Evolutionary conservation across 2,113 vertebrate genomes (phyloP).

Genomic region (Chaetodon auriga): DNA sequence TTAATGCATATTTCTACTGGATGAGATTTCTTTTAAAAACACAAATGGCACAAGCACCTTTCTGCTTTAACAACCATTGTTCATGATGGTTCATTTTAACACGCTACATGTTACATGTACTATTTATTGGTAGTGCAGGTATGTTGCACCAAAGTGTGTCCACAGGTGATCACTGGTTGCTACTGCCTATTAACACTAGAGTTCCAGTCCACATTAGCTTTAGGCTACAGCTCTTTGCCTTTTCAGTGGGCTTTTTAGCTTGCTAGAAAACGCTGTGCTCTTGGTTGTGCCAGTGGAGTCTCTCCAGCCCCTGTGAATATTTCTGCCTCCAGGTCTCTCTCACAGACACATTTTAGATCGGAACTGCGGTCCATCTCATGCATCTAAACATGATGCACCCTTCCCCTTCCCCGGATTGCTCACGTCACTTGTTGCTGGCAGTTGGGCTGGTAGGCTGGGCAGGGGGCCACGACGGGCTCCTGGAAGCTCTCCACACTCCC

Average conservation of each 20-base stretch:
- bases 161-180: not conserved
- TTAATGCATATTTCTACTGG: not conserved
- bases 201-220: not conserved
- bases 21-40: not conserved
- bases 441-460: slow-evolving; percentile 89
- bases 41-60: too few species aligned
- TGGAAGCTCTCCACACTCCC: slow-evolving; percentile 91
- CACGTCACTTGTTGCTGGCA: slow-evolving; percentile 87
- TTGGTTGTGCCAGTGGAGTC: slow-evolving; percentile 17
- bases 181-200: not conserved
- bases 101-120: not conserved
- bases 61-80: not conserved
- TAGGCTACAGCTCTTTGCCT: slow-evolving; percentile 4
- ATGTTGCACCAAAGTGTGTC: not conserved
- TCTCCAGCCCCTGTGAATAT: slow-evolving; percentile 8
- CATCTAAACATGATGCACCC: slow-evolving; percentile 49
- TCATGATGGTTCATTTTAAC: too few species aligned
- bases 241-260: slow-evolving; percentile 2
- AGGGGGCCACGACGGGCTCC: slow-evolving; percentile 90
- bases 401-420: slow-evolving; percentile 66
- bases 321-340: slow-evolving; percentile 33
- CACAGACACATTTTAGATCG: slow-evolving; percentile 43
- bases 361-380: slow-evolving; percentile 31
- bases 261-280: slow-evolving; percentile 3
- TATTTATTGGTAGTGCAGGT: not conserved